phyloP scores from a whole-genome alignment of 2,888 invertebrate species.

The Hoplodrina blanda region DNA sequence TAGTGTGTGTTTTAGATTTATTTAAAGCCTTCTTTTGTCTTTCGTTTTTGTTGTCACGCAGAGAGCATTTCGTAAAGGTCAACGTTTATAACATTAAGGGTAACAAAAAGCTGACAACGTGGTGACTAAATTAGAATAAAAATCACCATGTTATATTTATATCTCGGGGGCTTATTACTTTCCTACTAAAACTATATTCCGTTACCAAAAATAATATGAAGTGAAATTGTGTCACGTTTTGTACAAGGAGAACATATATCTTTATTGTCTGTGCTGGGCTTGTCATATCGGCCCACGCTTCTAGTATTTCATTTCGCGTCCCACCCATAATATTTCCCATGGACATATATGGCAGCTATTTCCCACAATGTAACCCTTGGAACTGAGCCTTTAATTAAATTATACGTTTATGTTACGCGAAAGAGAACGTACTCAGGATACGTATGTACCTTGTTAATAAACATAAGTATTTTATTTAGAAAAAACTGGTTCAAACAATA shows the following conservation, averaged over 20 bases:
- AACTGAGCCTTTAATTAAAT: constrained; percentile 13
- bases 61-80: background rate
- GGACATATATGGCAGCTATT: constrained; percentile 30
- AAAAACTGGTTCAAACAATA: background rate
- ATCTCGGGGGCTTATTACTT: background rate
- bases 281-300: constrained; percentile 48
- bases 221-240: constrained; percentile 34
- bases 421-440: background rate
- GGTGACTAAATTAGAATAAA: constrained; percentile 9
- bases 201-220: constrained; percentile 10
- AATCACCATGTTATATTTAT: constrained; percentile 7
- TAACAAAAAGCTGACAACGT: background rate
- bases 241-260: constrained; percentile 18
- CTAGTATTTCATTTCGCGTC: constrained; percentile 38
- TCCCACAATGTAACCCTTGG: constrained; percentile 9
- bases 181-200: background rate
- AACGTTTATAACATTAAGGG: background rate
- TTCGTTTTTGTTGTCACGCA: background rate
- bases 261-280: constrained; percentile 35
- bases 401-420: background rate
- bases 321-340: constrained; percentile 17
- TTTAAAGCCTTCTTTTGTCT: constrained; percentile 8
- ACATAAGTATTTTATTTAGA: background rate
- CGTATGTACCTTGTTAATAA: background rate
- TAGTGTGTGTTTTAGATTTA: constrained; percentile 4